phyloP scores from a whole-genome alignment of 2,797 vertebrate species.

The Hyperoplus immaculatus region DNA sequence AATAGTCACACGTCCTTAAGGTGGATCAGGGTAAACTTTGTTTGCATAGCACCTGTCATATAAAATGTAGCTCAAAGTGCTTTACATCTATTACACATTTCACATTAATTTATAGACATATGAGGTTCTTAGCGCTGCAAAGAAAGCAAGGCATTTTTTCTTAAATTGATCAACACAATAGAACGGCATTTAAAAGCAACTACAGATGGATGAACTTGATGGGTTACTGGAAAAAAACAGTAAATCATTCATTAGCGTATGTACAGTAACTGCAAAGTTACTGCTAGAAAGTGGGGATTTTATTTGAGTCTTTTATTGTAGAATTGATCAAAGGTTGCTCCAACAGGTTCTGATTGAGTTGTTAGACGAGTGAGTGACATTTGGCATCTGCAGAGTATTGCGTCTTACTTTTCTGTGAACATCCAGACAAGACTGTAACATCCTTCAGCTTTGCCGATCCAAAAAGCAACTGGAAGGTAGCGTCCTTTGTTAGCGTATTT shows the following conservation, averaged over 20 bases:
- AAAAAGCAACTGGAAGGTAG: constrained; percentile 66
- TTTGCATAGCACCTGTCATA: too few species aligned
- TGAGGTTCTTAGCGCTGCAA: too few species aligned
- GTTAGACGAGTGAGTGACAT: neutral
- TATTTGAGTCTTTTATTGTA: neutral
- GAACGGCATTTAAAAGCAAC: too few species aligned
- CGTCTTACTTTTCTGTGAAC: constrained; percentile 11
- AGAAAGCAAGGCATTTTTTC: too few species aligned
- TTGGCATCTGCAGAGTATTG: constrained; percentile 5
- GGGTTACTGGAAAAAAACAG: neutral
- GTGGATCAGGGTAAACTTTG: neutral
- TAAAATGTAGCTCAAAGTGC: too few species aligned
- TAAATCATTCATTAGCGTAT: neutral
- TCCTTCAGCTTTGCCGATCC: constrained; percentile 55
- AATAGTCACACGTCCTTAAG: neutral
- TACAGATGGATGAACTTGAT: neutral
- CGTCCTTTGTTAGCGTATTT: constrained; percentile 70
- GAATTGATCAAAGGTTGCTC: neutral
- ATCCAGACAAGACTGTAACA: constrained; percentile 30
- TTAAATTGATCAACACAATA: too few species aligned
- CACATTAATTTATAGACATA: too few species aligned
- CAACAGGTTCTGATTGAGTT: neutral
- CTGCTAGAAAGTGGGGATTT: neutral
- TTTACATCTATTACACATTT: too few species aligned
- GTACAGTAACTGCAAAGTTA: neutral